These are phyloP conservation scores for Limanda limanda DNA, from an alignment of 2,113 vertebrate genomes.

Conservation along the genomic window DNA sequence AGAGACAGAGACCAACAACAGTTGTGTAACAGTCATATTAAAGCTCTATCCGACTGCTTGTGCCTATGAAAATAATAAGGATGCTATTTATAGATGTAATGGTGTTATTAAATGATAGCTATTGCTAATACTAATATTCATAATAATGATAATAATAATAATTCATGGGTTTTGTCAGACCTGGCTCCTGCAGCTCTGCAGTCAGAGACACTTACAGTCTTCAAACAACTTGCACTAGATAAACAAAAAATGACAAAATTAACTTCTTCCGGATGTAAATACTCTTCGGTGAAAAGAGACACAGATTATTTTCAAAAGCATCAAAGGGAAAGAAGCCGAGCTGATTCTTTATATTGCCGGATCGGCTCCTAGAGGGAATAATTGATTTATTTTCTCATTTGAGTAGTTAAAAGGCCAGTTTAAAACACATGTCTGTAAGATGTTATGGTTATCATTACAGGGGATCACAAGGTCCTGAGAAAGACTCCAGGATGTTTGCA, in stretches of 20 bases:
- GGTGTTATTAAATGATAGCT: too few relatives aligned
- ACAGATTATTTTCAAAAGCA: constrained; percentile 12
- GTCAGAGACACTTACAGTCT: not conserved
- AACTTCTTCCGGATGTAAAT: not conserved
- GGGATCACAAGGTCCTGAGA: constrained; percentile 70
- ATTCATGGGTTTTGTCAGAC: too few relatives aligned
- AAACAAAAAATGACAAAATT: not conserved
- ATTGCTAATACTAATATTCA: too few relatives aligned
- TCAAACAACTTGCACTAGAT: not conserved
- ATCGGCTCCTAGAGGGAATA: not conserved
- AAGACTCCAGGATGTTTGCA: constrained; percentile 38
- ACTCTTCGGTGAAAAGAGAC: not conserved
- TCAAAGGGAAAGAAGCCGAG: constrained; percentile 21
- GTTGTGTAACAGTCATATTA: too few relatives aligned
- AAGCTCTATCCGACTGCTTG: too few relatives aligned
- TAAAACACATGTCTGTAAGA: constrained; percentile 38
- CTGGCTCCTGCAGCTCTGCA: too few relatives aligned
- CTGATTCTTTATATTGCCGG: constrained; percentile 16
- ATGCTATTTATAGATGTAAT: too few relatives aligned
- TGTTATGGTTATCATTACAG: constrained; percentile 61
- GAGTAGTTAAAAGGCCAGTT: constrained; percentile 38
- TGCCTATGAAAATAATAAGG: too few relatives aligned
- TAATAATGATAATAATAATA: too few relatives aligned
- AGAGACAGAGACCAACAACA: too few relatives aligned
- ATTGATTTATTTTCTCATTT: constrained; percentile 41